Percentiles rank a stretch among this genome's conserved stretches.
These are phyloP conservation scores for Pelvicachromis taeniatus DNA, from an alignment of 2,113 vertebrate genomes.

Conservation along the genomic window DNA sequence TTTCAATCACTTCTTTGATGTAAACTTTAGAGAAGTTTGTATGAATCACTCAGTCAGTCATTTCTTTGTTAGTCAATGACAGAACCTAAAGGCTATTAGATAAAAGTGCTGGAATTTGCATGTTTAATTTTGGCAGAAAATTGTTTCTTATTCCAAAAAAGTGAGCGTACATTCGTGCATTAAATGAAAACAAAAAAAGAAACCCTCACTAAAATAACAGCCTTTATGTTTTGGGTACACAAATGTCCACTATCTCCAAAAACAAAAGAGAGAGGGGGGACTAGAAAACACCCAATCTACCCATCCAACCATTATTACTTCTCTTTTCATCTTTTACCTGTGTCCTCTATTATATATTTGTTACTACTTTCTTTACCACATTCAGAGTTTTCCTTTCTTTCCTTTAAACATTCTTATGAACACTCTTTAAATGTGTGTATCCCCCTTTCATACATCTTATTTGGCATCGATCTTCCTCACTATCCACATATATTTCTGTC, in stretches of 20 bases:
- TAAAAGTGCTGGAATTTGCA: constrained; percentile 21
- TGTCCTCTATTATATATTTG: background rate
- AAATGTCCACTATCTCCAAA: background rate
- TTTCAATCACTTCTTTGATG: background rate
- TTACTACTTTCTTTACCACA: background rate
- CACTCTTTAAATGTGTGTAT: background rate
- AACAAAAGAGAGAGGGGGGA: background rate
- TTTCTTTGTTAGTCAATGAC: constrained; percentile 14
- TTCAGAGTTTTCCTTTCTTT: background rate
- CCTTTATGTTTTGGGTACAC: background rate
- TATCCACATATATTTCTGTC: background rate
- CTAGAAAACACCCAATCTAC: background rate
- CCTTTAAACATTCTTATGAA: background rate
- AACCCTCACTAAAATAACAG: background rate
- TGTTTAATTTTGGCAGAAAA: constrained; percentile 3
- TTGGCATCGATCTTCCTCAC: background rate
- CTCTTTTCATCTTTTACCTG: background rate
- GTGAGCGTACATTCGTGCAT: background rate
- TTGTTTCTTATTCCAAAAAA: constrained; percentile 6
- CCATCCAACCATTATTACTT: background rate
- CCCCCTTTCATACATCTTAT: background rate
- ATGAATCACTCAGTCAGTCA: background rate
- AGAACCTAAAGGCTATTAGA: background rate
- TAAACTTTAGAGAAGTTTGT: background rate
- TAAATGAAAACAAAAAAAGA: constrained; percentile 13